A percentile compares a stretch with the other conserved stretches of the same genome.
Conservation (phyloP, 2,888 invertebrate genomes). For the Lycia hirtaria region DNA sequence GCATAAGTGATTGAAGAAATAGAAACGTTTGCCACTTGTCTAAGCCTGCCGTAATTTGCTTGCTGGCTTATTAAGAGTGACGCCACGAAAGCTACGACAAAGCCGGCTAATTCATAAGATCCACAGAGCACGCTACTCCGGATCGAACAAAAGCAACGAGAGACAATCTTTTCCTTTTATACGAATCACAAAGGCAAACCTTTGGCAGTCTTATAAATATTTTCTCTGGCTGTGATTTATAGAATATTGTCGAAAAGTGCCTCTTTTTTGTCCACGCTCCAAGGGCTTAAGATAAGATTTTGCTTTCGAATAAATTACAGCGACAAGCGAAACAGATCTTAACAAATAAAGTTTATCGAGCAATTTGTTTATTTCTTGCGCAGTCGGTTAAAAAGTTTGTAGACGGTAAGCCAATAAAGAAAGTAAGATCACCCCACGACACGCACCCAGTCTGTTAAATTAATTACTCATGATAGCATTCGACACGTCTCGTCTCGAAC, state of each 20-base stretch:
- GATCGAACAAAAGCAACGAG: slow-evolving; percentile 12
- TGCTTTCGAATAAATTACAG: slow-evolving; percentile 9
- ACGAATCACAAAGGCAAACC: slow-evolving; percentile 23
- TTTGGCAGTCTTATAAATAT: slow-evolving; percentile 15
- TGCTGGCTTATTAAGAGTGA: background rate
- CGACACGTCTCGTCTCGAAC: background rate
- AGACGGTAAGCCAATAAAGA: too few relatives aligned
- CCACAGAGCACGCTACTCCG: slow-evolving; percentile 2
- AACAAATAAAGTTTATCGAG: slow-evolving; percentile 2
- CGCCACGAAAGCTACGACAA: background rate
- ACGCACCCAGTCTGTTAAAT: background rate
- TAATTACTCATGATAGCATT: background rate
- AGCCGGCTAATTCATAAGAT: slow-evolving; percentile 3
- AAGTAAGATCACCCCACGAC: background rate
- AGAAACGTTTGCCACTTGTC: too few relatives aligned
- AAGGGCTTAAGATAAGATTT: slow-evolving; percentile 11
- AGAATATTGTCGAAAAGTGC: slow-evolving; percentile 19
- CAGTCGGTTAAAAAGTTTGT: background rate
- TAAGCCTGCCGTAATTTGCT: background rate
- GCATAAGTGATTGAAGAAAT: too few relatives aligned
- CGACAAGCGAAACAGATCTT: slow-evolving; percentile 2
- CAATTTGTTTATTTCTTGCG: too few relatives aligned
- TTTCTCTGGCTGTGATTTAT: slow-evolving; percentile 25
- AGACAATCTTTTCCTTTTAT: slow-evolving; percentile 19
- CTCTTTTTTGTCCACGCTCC: slow-evolving; percentile 4